A percentile compares a stretch with the other conserved stretches of the same genome.
Conservation (phyloP, 2,113 vertebrate genomes). For the Fregetta grallaria region DNA sequence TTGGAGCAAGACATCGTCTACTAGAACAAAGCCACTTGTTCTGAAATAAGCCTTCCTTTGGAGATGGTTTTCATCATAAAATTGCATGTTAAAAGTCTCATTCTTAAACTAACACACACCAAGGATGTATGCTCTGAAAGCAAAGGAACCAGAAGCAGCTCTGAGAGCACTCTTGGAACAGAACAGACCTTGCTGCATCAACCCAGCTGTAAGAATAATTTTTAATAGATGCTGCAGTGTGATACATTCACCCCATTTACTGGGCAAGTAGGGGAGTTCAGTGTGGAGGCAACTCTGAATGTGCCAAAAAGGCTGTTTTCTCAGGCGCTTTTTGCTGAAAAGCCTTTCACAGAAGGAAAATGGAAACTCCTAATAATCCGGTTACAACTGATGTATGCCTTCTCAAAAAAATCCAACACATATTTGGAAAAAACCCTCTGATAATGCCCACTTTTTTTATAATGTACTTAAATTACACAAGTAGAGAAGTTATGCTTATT, state of each 20-base stretch:
- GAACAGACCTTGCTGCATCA: neutral
- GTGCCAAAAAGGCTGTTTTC: neutral
- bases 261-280: neutral
- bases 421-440: neutral
- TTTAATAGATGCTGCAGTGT: neutral
- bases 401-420: neutral
- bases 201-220: neutral
- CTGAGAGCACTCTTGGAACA: neutral
- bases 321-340: neutral
- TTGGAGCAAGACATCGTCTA: neutral
- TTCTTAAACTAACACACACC: neutral
- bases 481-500: constrained; percentile 83
- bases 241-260: neutral
- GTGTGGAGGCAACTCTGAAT: neutral
- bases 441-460: constrained; percentile 54
- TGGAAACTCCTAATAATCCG: neutral
- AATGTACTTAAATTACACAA: constrained; percentile 76
- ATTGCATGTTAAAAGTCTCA: neutral
- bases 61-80: neutral
- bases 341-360: neutral
- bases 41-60: neutral
- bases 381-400: neutral
- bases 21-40: neutral
- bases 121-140: neutral
- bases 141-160: neutral